Percentiles rank a stretch among this genome's conserved stretches.
Evolutionary conservation across 2,888 invertebrate genomes (phyloP).

Genomic region (Hypena proboscidalis): DNA sequence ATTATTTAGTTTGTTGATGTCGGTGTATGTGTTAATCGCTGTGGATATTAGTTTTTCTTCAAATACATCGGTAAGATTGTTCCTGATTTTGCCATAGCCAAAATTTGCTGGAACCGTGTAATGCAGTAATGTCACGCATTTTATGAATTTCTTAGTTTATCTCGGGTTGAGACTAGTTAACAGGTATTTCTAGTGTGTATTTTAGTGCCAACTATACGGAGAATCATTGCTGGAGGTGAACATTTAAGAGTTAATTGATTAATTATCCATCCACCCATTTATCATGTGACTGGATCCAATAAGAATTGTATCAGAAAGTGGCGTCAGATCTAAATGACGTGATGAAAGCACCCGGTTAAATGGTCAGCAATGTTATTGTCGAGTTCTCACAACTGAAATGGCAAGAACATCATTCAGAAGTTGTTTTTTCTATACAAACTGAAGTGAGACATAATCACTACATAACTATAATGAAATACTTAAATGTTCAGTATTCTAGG

Average conservation of each 20-base stretch:
- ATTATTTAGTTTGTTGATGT: constrained; percentile 45
- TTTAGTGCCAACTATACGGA: constrained; percentile 13
- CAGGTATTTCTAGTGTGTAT: constrained; percentile 4
- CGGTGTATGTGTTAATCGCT: constrained; percentile 62
- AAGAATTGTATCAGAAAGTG: constrained; percentile 11
- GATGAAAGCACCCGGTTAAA: not conserved
- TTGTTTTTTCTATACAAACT: too few relatives aligned
- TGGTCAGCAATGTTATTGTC: too few relatives aligned
- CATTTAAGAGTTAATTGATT: not conserved
- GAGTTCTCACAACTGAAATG: too few relatives aligned
- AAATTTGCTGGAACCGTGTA: constrained; percentile 46
- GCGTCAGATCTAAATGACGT: not conserved
- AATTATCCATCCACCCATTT: constrained; percentile 42
- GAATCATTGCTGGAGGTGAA: not conserved
- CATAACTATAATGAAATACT: too few relatives aligned
- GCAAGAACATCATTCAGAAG: too few relatives aligned
- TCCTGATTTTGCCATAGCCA: constrained; percentile 57
- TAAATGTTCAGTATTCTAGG: too few relatives aligned
- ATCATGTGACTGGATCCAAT: constrained; percentile 54
- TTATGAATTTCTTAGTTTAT: constrained; percentile 29
- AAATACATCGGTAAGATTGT: constrained; percentile 60
- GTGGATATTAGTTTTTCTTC: constrained; percentile 47
- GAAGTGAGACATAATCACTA: too few relatives aligned
- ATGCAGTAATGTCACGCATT: constrained; percentile 56
- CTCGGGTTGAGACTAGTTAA: constrained; percentile 6